Evolutionary conservation across 2,113 vertebrate species (phyloP).

Genomic region (human (Homo sapiens)): GRCh38 chr11:95096501-95097000

Average conservation of each 20-base stretch:
- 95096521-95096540: constrained; percentile 13
- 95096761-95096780: not conserved
- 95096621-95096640: not conserved
- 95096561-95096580: not conserved
- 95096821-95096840: not conserved
- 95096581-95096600: not conserved
- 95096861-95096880: not conserved
- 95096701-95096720: not conserved
- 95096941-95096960: no score
- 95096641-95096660: not conserved
- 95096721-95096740: not conserved
- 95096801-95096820: not conserved
- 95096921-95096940: no score
- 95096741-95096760: not conserved
- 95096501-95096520: not conserved
- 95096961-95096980: no score
- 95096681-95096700: not conserved
- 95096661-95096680: not conserved
- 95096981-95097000: no score
- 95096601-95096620: not conserved
- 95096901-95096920: no score
- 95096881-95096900: no score
- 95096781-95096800: not conserved
- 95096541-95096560: not conserved
- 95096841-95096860: not conserved